These are phyloP conservation scores for Plutomurus gul DNA, from an alignment of 1,140 invertebrate genomes.

Conservation along the genomic window DNA sequence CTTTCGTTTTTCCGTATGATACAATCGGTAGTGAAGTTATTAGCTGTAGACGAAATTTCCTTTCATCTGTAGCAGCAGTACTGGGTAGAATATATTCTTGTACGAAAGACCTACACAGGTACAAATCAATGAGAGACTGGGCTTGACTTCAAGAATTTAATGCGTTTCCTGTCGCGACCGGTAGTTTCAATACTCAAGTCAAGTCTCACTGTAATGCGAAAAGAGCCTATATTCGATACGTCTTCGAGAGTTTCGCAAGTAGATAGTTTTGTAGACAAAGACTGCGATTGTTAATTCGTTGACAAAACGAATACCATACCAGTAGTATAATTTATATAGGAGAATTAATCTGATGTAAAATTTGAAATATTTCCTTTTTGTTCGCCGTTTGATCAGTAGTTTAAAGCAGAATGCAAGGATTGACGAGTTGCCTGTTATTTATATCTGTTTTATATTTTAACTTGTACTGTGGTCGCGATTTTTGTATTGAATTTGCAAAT, in stretches of 20 bases:
- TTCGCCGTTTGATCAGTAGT: too few species aligned
- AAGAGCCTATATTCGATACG: not conserved
- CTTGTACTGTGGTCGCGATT: too few species aligned
- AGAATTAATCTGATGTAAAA: too few species aligned
- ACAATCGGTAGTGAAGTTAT: not conserved
- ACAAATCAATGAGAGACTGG: not conserved
- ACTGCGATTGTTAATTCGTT: too few species aligned
- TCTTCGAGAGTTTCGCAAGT: slow-evolving; percentile 16
- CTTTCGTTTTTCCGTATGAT: not conserved
- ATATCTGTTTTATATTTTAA: too few species aligned
- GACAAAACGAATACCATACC: too few species aligned
- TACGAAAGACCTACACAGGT: slow-evolving; percentile 18
- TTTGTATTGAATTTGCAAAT: too few species aligned
- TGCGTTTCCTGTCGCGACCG: slow-evolving; percentile 3
- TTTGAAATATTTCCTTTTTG: too few species aligned
- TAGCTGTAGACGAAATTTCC: not conserved
- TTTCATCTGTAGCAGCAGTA: not conserved
- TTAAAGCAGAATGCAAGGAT: too few species aligned
- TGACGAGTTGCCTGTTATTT: too few species aligned
- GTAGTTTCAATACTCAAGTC: slow-evolving; percentile 20
- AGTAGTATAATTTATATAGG: too few species aligned
- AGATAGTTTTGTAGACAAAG: not conserved
- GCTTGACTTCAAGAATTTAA: not conserved
- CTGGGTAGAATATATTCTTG: not conserved
- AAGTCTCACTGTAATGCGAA: not conserved